A percentile compares a stretch with the other conserved stretches of the same genome.
phyloP scores from a whole-genome alignment of 2,113 vertebrate genomes.

The Limnothrissa miodon region DNA sequence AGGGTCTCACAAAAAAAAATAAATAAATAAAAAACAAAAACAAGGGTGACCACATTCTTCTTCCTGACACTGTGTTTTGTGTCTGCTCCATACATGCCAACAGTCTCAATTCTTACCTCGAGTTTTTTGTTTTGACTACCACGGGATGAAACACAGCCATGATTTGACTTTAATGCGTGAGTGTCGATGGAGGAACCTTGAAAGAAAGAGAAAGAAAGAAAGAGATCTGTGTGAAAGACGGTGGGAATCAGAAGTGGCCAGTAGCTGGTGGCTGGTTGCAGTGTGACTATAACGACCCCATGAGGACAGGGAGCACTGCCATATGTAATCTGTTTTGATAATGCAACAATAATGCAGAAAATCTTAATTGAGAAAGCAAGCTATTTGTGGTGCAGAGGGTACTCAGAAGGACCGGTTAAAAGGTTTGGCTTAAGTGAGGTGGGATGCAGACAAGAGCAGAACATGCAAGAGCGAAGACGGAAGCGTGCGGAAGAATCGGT shows the following conservation, averaged over 20 bases:
- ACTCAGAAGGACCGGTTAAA: too few species aligned
- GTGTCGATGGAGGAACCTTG: background rate
- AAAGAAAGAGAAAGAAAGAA: background rate
- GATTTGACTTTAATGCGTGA: background rate
- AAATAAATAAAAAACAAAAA: background rate
- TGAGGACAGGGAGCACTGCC: background rate
- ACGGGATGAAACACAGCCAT: background rate
- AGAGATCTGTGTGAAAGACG: background rate
- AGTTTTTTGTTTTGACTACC: constrained; percentile 4
- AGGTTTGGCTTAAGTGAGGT: too few species aligned
- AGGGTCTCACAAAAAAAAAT: background rate
- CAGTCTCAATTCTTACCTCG: background rate
- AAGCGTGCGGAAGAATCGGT: too few species aligned
- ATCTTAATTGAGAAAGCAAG: too few species aligned
- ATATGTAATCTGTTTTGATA: too few species aligned
- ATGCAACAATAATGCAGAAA: too few species aligned
- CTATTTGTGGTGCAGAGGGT: too few species aligned
- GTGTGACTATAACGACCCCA: background rate
- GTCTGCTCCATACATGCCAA: constrained; percentile 7
- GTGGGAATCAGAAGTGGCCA: background rate
- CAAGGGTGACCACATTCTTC: background rate
- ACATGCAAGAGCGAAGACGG: too few species aligned
- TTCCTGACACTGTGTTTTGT: background rate
- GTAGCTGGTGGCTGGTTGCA: background rate
- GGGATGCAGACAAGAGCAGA: too few species aligned